Evolutionary conservation across 2,797 vertebrate species (phyloP).

Genomic region (Margarornis squamiger): DNA sequence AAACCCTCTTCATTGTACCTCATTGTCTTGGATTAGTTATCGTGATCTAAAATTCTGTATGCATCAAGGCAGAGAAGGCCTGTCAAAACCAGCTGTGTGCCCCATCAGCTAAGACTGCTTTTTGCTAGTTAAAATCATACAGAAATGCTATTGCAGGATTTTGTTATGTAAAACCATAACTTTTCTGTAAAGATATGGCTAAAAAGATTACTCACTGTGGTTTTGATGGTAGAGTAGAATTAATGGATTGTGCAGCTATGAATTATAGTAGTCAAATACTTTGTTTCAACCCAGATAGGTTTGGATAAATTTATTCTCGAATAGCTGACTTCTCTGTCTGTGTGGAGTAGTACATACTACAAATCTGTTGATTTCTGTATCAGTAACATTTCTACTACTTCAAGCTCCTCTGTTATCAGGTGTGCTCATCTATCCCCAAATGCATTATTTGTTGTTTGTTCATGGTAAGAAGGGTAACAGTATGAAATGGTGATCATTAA

Average conservation of each 20-base stretch:
- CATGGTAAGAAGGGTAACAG: not conserved
- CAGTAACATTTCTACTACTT: not conserved
- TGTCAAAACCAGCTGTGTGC: not conserved
- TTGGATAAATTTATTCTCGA: not conserved
- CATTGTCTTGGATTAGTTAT: not conserved
- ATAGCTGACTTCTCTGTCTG: not conserved
- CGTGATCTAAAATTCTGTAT: not conserved
- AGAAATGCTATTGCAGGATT: not conserved
- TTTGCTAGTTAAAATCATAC: not conserved
- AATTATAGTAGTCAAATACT: not conserved
- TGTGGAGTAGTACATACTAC: not conserved
- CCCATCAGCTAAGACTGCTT: not conserved
- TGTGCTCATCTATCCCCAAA: not conserved
- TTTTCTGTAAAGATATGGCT: not conserved
- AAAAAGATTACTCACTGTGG: not conserved
- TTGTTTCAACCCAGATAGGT: not conserved
- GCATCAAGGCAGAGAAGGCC: not conserved
- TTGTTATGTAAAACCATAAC: not conserved
- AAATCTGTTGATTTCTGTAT: not conserved
- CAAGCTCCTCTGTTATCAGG: not conserved
- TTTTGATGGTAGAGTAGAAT: not conserved
- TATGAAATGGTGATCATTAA: not conserved
- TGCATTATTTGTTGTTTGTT: not conserved
- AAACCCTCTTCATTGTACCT: not conserved
- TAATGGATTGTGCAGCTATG: not conserved